Evolutionary conservation across 2,797 vertebrate genomes (phyloP), one percentile per base, ranked within the genome.

Genomic region (Pelobates cultripes): DNA sequence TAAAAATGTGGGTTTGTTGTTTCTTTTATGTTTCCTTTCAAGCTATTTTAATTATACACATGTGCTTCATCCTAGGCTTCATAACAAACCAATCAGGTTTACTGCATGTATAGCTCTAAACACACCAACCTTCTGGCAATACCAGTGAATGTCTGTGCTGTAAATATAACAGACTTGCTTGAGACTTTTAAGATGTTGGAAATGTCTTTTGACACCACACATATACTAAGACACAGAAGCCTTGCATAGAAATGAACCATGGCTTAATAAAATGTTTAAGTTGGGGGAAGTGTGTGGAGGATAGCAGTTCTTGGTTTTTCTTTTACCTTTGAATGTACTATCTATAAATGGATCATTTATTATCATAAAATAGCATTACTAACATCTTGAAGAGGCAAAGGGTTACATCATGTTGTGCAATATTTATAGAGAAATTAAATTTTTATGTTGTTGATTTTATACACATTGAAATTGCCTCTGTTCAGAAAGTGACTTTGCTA

Each of bases 1-100:
- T 88, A 88, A 91, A 92, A 6, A 10, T 89, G 87, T 90, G 79
- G 88, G 87, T 85, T 90, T 90, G 88, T 91, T 90, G 90, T 90
- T 89, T 91, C 90, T 91, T 93, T 92, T 89, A 92, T 91, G 90
- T 92, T 91, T 89, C 89, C 90, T 91, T 91, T 91, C 86, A 92
- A 90, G 88, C 89, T 85, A 47, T 90, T 91, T 91, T 92, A 90
- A 92, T 91, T 91, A 90, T 91, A 91, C 89, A 90, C 90, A 91
- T 90, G 89, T 87, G 89, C 88, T 90, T 88, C 88, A 89, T 89
- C 86, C 86, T 88, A 88, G 88, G 84, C 86, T 88, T 80, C 70
- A 84, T 82, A 89, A 90, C 85, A 85, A 83, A 85, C 82, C 81
- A 86, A 86, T 89, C 85, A 85, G 86, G 89, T 86, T 87, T 87